Base-by-base conservation (phyloP, 2,888 invertebrate species). In the Pseudoips prasinana region DNA sequence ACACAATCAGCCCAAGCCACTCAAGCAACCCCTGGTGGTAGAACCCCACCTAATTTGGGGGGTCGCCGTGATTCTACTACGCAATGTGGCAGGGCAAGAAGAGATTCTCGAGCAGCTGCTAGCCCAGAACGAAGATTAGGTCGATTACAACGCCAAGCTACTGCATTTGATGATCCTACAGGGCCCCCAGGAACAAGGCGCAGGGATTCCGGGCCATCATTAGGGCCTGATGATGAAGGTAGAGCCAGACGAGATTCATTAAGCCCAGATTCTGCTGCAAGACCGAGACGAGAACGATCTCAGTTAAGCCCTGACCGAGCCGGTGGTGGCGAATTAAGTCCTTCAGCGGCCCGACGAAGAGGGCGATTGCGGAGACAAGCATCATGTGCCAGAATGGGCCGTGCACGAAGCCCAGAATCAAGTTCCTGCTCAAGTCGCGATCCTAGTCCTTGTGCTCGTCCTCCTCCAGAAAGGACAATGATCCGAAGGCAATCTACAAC, bases 401-500 rank as follows among this genome's bases (percentile, higher is more conserved):
- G 88, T 29, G 77, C 91, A 1, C 85, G 93, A 23, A 94, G 93
- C 18, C 93, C 93, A 0, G 93, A 93, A 51, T 93, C 93, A 0
- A 93, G 92, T 53, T 94, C 93, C 22, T 96, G 96, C 73, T 96
- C 96, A 3, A 89, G 87, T 44, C 89, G 96, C 31, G 96, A 96
- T 70, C 96, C 95, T 1, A 96, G 96, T 64, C 97, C 96, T 0
- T 94, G 95, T 56, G 91, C 58, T 62, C 90, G 51, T 63, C 91
- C 90, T 24, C 89, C 90, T 2, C 18, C 18, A 18, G 90, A 93
- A 58, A 89, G 94, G 22, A 95, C 95, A 5, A 92, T 94, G 53
- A 95, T 96, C 40, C 89, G 96, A 38, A 90, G 96, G 38, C 96
- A 96, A 82, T 96, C 96, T 14, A 96, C 96, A 7, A 97, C 96